Conservation (phyloP, 2,113 vertebrate genomes). For the Callaeas wilsoni region DNA sequence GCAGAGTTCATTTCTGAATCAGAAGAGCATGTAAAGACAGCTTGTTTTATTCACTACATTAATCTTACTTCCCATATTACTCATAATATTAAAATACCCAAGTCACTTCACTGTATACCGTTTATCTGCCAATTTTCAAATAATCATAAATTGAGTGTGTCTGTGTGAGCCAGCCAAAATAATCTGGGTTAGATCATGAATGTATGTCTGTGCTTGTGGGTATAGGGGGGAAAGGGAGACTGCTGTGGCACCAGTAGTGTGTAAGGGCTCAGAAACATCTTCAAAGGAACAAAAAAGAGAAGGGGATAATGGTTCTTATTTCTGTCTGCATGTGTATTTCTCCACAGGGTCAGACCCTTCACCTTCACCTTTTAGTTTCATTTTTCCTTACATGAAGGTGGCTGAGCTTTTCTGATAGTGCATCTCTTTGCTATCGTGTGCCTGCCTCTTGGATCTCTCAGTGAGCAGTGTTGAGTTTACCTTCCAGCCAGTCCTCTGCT, state of each 20-base stretch:
- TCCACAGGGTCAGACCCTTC: background rate
- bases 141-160: background rate
- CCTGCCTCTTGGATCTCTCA: background rate
- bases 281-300: background rate
- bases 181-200: background rate
- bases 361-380: background rate
- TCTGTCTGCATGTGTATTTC: background rate
- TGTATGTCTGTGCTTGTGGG: background rate
- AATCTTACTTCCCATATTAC: conserved; percentile 2
- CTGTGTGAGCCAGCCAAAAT: conserved; percentile 22
- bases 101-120: background rate
- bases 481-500: background rate
- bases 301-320: background rate
- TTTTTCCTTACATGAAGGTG: background rate
- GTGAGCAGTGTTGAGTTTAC: background rate
- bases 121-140: conserved; percentile 27
- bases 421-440: background rate
- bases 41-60: conserved; percentile 40
- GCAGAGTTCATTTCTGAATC: conserved; percentile 34
- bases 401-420: background rate
- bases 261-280: background rate
- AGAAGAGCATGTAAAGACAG: background rate
- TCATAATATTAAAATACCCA: background rate
- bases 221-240: background rate
- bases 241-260: accelerated